Conservation (phyloP, 2,113 vertebrate genomes). For the Oncorhynchus kisutch region DNA sequence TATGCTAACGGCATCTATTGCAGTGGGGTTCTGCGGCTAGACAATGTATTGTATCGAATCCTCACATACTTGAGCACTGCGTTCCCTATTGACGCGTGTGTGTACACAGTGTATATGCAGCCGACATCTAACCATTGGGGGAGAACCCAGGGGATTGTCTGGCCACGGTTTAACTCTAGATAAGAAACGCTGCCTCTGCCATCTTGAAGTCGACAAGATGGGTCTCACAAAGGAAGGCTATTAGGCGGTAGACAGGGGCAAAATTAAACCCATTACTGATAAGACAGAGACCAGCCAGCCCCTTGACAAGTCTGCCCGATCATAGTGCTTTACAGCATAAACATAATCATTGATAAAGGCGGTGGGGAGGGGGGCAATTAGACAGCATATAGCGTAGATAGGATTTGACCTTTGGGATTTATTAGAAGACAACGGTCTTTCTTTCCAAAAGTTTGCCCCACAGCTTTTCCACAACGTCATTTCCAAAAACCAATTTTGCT, state of each 20-base stretch:
- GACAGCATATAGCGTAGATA: constrained; percentile 38
- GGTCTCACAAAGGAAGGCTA: constrained; percentile 50
- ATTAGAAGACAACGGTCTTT: constrained; percentile 51
- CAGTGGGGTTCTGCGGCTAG: background rate
- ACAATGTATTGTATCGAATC: background rate
- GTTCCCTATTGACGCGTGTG: background rate
- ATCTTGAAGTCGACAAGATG: constrained; percentile 23
- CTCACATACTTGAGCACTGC: background rate
- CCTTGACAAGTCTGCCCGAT: constrained; percentile 48
- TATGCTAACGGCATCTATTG: background rate
- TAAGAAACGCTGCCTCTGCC: constrained; percentile 33
- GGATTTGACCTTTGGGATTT: constrained; percentile 60
- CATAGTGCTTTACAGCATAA: constrained; percentile 18
- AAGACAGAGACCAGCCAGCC: constrained; percentile 39
- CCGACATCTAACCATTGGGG: background rate
- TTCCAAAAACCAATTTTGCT: constrained; percentile 64
- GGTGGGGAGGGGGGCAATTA: constrained; percentile 54
- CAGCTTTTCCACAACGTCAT: constrained; percentile 30
- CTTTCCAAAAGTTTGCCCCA: constrained; percentile 38
- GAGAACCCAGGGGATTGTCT: constrained; percentile 3
- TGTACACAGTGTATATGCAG: background rate
- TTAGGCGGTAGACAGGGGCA: constrained; percentile 47
- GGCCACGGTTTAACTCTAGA: constrained; percentile 28
- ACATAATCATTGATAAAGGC: constrained; percentile 41
- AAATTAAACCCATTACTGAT: constrained; percentile 59